Evolutionary conservation across 2,888 invertebrate genomes (phyloP).

Genomic region (Leptogaster cylindrica): DNA sequence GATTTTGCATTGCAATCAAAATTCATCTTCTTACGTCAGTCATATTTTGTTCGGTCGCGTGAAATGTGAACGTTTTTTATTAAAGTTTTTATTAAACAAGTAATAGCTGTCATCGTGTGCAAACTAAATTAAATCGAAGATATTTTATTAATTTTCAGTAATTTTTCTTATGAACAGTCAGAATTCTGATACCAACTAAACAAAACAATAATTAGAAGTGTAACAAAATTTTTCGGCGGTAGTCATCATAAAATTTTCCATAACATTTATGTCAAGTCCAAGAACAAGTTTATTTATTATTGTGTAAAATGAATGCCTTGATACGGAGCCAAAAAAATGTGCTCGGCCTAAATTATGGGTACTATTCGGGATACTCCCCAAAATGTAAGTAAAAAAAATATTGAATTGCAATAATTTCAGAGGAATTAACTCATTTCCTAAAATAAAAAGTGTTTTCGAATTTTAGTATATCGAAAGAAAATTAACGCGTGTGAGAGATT

Average conservation of each 20-base stretch:
- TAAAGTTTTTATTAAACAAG: background rate
- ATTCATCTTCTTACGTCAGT: constrained; percentile 29
- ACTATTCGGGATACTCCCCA: constrained; percentile 17
- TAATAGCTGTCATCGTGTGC: background rate
- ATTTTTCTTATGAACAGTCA: background rate
- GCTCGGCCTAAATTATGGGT: constrained; percentile 21
- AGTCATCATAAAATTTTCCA: background rate
- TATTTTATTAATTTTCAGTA: too few relatives aligned
- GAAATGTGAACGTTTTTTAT: background rate
- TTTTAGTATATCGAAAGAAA: too few relatives aligned
- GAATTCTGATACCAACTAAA: background rate
- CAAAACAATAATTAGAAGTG: constrained; percentile 13
- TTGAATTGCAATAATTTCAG: too few relatives aligned
- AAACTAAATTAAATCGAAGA: background rate
- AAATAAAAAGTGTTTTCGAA: too few relatives aligned
- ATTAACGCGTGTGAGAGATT: too few relatives aligned
- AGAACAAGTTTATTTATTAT: background rate
- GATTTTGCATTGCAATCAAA: background rate
- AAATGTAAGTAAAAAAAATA: constrained; percentile 43
- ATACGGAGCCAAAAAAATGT: constrained; percentile 41
- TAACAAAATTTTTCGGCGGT: background rate
- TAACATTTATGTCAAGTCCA: background rate
- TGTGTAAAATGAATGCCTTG: constrained; percentile 38
- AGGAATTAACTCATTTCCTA: too few relatives aligned
- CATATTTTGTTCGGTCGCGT: constrained; percentile 1